Evolutionary conservation across 2,888 invertebrate species (phyloP).

Genomic region (Oxystoma pomonae): DNA sequence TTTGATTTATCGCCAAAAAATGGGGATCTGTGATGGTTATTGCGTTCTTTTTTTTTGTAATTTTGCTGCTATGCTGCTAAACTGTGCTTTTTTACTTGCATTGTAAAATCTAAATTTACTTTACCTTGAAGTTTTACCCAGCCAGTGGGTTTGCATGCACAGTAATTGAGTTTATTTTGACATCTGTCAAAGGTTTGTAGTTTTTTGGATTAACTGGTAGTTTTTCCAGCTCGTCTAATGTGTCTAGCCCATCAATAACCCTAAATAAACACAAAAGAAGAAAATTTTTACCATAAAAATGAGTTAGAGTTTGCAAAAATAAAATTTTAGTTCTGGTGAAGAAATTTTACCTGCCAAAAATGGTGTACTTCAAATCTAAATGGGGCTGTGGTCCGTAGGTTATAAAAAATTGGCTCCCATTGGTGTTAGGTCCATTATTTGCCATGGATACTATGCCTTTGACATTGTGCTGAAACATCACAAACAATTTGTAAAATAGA

Average conservation of each 20-base stretch:
- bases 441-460: constrained; percentile 96
- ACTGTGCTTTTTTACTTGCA: neutral
- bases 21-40: too few species aligned
- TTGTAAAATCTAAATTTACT: neutral
- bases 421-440: constrained; percentile 96
- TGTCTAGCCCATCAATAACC: constrained; percentile 95
- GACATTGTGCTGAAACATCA: constrained; percentile 64
- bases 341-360: constrained; percentile 92
- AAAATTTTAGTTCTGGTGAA: neutral
- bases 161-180: constrained; percentile 81
- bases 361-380: constrained; percentile 93
- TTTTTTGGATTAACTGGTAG: constrained; percentile 91
- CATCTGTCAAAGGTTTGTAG: constrained; percentile 81
- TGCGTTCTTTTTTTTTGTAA: too few species aligned
- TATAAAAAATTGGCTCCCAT: constrained; percentile 97
- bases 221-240: constrained; percentile 94
- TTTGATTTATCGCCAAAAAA: too few species aligned
- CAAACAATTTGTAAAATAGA: neutral
- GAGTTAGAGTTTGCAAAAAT: neutral
- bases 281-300: neutral
- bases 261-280: constrained; percentile 53
- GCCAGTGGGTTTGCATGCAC: constrained; percentile 99
- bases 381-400: constrained; percentile 92
- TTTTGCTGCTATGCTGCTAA: too few species aligned
- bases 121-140: constrained; percentile 47